phyloP scores from a whole-genome alignment of 2,888 invertebrate genomes.

The Odontothrips loti region DNA sequence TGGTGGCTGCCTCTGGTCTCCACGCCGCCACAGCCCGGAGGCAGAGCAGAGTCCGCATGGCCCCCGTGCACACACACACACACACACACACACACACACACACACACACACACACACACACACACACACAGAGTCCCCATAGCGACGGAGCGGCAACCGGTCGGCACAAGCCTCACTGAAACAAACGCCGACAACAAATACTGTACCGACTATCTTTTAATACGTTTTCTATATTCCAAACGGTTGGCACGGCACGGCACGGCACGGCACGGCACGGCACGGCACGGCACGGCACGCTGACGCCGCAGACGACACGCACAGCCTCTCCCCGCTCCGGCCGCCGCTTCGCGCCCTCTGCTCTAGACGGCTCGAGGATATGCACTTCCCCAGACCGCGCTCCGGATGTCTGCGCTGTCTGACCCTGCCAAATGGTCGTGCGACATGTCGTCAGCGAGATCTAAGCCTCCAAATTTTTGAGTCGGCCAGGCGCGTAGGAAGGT shows the following conservation, averaged over 20 bases:
- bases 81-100: not conserved
- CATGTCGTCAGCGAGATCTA: no score
- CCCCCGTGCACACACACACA: no score
- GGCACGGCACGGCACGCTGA: not conserved
- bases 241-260: not conserved
- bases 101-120: no score
- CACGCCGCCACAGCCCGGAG: not conserved
- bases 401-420: no score
- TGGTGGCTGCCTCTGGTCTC: not conserved
- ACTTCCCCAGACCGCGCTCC: no score
- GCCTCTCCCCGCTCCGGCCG: not conserved
- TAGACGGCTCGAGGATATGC: no score
- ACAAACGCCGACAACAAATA: slow-evolving; percentile 19
- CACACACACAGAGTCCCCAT: no score
- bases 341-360: no score
- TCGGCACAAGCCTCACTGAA: not conserved
- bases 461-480: no score
- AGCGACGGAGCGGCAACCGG: no score
- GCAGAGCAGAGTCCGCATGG: not conserved
- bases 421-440: no score
- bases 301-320: not conserved
- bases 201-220: slow-evolving; percentile 10
- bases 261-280: not conserved
- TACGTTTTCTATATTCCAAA: not conserved
- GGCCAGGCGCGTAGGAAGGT: no score